These are phyloP conservation scores for Spinibarbus caldwelli DNA, from an alignment of 2,797 vertebrate genomes.

Conservation along the genomic window DNA sequence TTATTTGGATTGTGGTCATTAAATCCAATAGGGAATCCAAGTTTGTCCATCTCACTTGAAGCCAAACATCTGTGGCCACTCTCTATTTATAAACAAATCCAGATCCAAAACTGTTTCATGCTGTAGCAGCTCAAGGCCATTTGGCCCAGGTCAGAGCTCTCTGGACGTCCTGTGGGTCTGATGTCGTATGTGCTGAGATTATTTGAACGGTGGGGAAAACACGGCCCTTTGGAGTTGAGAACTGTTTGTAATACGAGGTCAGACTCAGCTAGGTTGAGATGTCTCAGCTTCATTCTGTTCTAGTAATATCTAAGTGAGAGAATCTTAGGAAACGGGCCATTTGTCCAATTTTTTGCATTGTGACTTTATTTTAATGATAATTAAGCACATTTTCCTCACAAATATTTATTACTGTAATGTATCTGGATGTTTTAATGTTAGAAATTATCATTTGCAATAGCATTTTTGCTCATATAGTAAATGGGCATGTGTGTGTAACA, in stretches of 20 bases:
- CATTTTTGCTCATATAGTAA: background rate
- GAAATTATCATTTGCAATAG: background rate
- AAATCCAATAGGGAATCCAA: constrained; percentile 1
- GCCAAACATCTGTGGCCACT: constrained; percentile 51
- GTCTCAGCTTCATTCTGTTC: constrained; percentile 1
- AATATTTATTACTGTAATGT: background rate
- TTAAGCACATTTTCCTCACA: background rate
- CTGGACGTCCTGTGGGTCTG: constrained; percentile 14
- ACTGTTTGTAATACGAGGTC: constrained; percentile 37
- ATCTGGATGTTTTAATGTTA: background rate
- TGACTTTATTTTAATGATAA: background rate
- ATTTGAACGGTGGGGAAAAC: background rate
- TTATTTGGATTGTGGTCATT: background rate
- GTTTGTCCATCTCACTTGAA: constrained; percentile 19
- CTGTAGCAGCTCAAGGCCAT: constrained; percentile 4
- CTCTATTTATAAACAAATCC: constrained; percentile 17
- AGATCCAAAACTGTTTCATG: constrained; percentile 30
- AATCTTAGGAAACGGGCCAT: background rate
- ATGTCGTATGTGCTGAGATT: constrained; percentile 36
- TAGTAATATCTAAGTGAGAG: background rate
- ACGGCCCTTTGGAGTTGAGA: constrained; percentile 9
- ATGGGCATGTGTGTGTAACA: background rate
- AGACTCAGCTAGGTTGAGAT: constrained; percentile 5
- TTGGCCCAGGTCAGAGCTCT: constrained; percentile 27
- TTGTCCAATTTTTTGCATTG: background rate